phyloP scores from a whole-genome alignment of 2,888 invertebrate genomes.

The Rhopalosiphum nymphaeae region DNA sequence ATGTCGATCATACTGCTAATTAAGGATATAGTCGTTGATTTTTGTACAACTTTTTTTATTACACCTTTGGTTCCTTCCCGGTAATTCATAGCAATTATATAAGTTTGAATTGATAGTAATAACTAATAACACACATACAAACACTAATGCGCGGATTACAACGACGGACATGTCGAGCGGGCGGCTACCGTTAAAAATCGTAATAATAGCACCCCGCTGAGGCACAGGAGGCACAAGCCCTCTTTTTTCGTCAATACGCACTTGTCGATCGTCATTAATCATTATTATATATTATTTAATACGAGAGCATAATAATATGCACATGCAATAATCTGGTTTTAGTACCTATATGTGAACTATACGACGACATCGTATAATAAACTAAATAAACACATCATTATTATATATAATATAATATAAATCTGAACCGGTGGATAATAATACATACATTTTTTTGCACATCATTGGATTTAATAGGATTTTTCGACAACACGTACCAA shows the following conservation, averaged over 20 bases:
- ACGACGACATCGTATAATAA: neutral
- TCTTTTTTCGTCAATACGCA: slow-evolving; percentile 34
- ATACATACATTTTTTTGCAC: slow-evolving; percentile 43
- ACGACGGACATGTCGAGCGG: neutral
- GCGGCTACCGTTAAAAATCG: neutral
- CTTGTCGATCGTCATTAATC: slow-evolving; percentile 52
- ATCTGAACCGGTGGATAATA: neutral
- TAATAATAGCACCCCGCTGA: slow-evolving; percentile 17
- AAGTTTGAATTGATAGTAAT: neutral
- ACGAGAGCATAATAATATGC: neutral
- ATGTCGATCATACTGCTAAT: neutral
- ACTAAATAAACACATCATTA: slow-evolving; percentile 28
- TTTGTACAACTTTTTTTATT: too few relatives aligned
- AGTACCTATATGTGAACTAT: neutral
- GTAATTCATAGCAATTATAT: neutral
- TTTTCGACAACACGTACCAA: neutral
- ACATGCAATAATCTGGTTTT: neutral
- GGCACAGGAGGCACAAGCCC: neutral
- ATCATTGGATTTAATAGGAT: slow-evolving; percentile 59
- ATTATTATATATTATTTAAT: slow-evolving; percentile 43
- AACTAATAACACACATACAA: neutral
- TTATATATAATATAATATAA: neutral
- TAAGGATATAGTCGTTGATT: neutral
- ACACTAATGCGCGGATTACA: neutral
- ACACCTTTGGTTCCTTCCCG: too few relatives aligned